These are phyloP conservation scores for Hiodon tergisus DNA, from an alignment of 2,113 vertebrate genomes.

Conservation along the genomic window DNA sequence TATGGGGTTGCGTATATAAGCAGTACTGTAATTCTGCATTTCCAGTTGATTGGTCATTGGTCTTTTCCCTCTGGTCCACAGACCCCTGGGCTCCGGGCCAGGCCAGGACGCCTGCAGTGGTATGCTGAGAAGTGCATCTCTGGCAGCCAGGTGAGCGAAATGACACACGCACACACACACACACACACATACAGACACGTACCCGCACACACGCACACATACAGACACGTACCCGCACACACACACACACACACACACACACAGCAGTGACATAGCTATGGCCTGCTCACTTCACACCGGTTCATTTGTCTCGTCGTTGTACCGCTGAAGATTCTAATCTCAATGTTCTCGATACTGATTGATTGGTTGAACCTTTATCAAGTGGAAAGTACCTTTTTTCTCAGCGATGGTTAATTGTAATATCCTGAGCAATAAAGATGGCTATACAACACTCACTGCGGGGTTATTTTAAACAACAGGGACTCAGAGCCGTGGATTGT, in stretches of 20 bases:
- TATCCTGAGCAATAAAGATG: too few relatives aligned
- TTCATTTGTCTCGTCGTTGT: too few relatives aligned
- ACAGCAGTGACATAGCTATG: neutral
- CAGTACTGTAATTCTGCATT: neutral
- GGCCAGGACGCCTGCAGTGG: constrained; percentile 73
- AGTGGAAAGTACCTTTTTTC: too few relatives aligned
- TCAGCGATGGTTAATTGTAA: too few relatives aligned
- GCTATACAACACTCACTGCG: too few relatives aligned
- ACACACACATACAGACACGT: neutral
- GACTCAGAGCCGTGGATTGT: too few relatives aligned
- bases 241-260: neutral
- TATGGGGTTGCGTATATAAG: neutral
- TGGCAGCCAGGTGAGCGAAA: constrained; percentile 65
- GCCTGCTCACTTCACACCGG: neutral
- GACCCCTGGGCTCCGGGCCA: constrained; percentile 87
- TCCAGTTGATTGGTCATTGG: neutral
- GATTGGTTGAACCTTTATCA: too few relatives aligned
- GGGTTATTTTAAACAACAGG: too few relatives aligned
- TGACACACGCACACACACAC: neutral
- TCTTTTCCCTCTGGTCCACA: constrained; percentile 44
- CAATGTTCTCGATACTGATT: too few relatives aligned
- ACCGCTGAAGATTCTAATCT: too few relatives aligned
- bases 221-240: neutral
- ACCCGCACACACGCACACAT: neutral
- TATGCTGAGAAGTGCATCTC: constrained; percentile 75